Conservation (phyloP, 1,140 invertebrate genomes). For the Eubasilissa regina region DNA sequence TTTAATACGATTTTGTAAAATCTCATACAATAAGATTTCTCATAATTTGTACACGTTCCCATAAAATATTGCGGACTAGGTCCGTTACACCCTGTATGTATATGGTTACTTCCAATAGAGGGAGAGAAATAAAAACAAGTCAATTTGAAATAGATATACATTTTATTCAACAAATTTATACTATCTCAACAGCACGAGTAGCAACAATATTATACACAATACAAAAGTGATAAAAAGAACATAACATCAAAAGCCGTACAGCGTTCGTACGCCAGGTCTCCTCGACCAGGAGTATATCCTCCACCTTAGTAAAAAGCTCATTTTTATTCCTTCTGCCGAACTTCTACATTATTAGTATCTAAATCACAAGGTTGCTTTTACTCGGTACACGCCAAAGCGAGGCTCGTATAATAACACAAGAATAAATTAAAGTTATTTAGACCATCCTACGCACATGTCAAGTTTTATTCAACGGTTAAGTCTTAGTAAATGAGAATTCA, state of each 20-base stretch:
- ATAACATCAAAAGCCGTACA: constrained; percentile 47
- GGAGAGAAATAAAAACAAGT: not conserved
- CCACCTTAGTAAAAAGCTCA: constrained; percentile 22
- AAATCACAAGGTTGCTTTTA: not conserved
- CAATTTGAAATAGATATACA: constrained; percentile 30
- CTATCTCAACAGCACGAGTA: constrained; percentile 53
- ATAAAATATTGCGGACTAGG: too few species aligned
- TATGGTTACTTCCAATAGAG: too few species aligned
- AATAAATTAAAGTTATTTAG: too few species aligned
- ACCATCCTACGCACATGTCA: too few species aligned
- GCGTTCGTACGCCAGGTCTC: not conserved
- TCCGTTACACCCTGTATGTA: too few species aligned
- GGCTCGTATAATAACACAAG: too few species aligned
- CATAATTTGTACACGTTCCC: too few species aligned
- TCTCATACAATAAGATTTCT: too few species aligned
- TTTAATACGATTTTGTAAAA: too few species aligned
- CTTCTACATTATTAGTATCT: not conserved
- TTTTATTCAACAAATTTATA: constrained; percentile 57
- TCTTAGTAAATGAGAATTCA: too few species aligned
- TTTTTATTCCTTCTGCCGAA: not conserved
- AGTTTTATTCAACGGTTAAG: too few species aligned
- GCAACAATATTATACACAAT: constrained; percentile 43
- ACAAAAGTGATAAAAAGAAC: constrained; percentile 26
- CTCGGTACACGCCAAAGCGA: too few species aligned
- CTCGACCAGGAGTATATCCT: not conserved